phyloP scores from a whole-genome alignment of 2,888 invertebrate species.

The Plusia festucae region DNA sequence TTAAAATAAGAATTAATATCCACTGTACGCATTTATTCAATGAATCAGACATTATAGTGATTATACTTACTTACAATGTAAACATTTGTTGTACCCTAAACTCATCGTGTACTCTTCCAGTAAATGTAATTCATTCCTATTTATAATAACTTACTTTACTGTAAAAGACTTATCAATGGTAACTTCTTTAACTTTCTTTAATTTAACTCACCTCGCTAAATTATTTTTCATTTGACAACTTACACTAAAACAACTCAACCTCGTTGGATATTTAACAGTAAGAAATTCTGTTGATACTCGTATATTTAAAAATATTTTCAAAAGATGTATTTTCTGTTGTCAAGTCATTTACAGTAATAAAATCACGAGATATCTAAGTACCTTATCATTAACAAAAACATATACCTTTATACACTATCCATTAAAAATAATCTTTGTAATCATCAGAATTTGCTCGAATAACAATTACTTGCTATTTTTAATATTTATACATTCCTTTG shows the following conservation, averaged over 20 bases:
- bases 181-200: too few species aligned
- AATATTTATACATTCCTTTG: neutral
- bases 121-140: conserved; percentile 38
- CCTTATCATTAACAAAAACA: conserved; percentile 24
- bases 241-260: too few species aligned
- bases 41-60: conserved; percentile 58
- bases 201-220: too few species aligned
- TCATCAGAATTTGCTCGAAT: conserved; percentile 9
- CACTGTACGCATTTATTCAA: conserved; percentile 58
- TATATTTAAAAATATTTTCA: too few species aligned
- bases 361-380: conserved; percentile 20
- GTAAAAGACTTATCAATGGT: neutral
- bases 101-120: conserved; percentile 47
- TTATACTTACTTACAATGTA: conserved; percentile 44
- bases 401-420: conserved; percentile 17
- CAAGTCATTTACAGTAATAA: neutral
- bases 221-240: too few species aligned
- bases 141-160: conserved; percentile 10
- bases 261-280: too few species aligned
- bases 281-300: too few species aligned
- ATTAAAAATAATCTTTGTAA: conserved; percentile 24
- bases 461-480: neutral
- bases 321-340: neutral
- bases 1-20: conserved; percentile 42
- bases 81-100: conserved; percentile 28